Evolutionary conservation across 1,140 invertebrate species (phyloP).

Genomic region (Drosophila ohnishii): DNA sequence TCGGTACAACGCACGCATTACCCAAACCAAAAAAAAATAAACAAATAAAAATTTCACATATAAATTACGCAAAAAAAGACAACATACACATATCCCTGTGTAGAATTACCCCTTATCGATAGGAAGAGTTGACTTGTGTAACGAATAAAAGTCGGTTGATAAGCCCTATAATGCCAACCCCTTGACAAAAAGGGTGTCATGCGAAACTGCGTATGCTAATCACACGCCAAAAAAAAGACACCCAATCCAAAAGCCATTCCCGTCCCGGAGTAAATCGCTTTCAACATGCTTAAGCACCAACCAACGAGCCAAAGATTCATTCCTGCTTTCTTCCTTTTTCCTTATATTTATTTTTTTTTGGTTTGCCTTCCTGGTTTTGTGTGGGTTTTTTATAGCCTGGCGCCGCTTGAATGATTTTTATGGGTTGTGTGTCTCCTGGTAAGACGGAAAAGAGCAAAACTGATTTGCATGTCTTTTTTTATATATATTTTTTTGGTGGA

Average conservation of each 20-base stretch:
- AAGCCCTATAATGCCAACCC: slow-evolving; percentile 72
- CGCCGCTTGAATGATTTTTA: slow-evolving; percentile 80
- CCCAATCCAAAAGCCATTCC: slow-evolving; percentile 27
- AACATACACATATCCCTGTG: slow-evolving; percentile 8
- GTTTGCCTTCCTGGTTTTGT: slow-evolving; percentile 58
- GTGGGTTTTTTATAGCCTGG: slow-evolving; percentile 75
- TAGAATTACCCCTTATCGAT: slow-evolving; percentile 60
- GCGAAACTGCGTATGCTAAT: slow-evolving; percentile 76
- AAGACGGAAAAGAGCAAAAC: slow-evolving; percentile 38
- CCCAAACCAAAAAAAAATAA: slow-evolving; percentile 24
- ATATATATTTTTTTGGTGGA: slow-evolving; percentile 1
- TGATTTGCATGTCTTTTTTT: slow-evolving; percentile 68
- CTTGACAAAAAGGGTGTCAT: slow-evolving; percentile 66
- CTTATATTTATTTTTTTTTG: slow-evolving; percentile 34
- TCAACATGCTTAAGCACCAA: slow-evolving; percentile 71
- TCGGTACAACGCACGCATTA: slow-evolving; percentile 47
- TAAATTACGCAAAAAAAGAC: slow-evolving; percentile 63
- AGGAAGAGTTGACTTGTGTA: slow-evolving; percentile 70
- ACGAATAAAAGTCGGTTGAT: slow-evolving; percentile 76
- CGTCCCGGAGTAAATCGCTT: slow-evolving; percentile 39
- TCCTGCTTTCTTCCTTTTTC: slow-evolving; percentile 35
- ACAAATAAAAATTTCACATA: slow-evolving; percentile 60
- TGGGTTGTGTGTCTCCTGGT: slow-evolving; percentile 47
- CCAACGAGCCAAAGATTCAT: slow-evolving; percentile 68
- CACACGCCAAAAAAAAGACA: slow-evolving; percentile 58